Conservation (phyloP, 1,140 invertebrate species). For the Calephelis virginiensis region DNA sequence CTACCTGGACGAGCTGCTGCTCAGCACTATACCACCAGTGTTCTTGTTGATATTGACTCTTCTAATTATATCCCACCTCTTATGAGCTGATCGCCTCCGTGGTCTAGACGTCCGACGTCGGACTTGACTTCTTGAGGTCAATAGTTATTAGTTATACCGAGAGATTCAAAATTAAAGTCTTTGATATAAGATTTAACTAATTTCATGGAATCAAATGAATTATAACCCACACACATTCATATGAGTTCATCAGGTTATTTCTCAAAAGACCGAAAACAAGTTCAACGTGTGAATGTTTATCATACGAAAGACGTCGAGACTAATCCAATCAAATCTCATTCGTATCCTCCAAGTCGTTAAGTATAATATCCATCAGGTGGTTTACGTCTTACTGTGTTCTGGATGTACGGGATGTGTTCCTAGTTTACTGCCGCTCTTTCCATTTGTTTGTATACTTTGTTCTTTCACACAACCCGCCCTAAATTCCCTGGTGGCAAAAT, state of each 20-base stretch:
- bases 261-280: slow-evolving; percentile 10
- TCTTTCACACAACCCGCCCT: slow-evolving; percentile 2
- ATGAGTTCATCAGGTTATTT: slow-evolving; percentile 2
- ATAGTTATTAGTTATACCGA: too few relatives aligned
- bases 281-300: neutral
- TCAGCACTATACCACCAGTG: too few relatives aligned
- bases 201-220: neutral
- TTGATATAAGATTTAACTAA: neutral
- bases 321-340: slow-evolving; percentile 12
- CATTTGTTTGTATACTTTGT: slow-evolving; percentile 18
- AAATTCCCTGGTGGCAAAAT: slow-evolving; percentile 8
- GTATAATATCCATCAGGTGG: slow-evolving; percentile 9
- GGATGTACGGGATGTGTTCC: slow-evolving; percentile 9
- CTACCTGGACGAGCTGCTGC: too few relatives aligned
- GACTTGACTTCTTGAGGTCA: too few relatives aligned
- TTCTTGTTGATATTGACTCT: too few relatives aligned
- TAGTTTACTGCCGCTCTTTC: slow-evolving; percentile 15
- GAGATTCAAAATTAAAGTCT: neutral
- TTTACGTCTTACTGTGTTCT: slow-evolving; percentile 15
- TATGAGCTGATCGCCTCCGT: too few relatives aligned
- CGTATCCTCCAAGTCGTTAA: slow-evolving; percentile 1
- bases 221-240: neutral
- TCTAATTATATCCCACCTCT: too few relatives aligned
- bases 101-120: too few relatives aligned
- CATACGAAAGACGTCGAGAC: neutral